A percentile compares a stretch with the other conserved stretches of the same genome.
Evolutionary conservation across 37 sponge, comb jelly and placozoan genomes (phyloP).

Genomic region (Aplysina aerophoba): DNA sequence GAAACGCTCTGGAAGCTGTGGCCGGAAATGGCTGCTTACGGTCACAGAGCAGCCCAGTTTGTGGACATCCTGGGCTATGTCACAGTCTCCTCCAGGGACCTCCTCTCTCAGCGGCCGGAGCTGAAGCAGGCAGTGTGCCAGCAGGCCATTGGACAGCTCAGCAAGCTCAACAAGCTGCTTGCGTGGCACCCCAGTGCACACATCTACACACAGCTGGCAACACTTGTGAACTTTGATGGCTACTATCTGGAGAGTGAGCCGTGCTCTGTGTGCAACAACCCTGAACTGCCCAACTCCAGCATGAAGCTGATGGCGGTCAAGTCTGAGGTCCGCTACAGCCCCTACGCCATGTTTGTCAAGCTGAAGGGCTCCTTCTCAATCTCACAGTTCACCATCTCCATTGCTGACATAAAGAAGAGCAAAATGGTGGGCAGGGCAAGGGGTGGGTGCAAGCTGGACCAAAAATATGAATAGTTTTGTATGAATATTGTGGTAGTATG

Average conservation of each 20-base stretch:
- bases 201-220: constrained; percentile 77
- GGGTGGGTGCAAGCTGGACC: too few species aligned
- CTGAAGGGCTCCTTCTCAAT: constrained; percentile 71
- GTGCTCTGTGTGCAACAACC: constrained; percentile 94
- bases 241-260: constrained; percentile 95
- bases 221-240: constrained; percentile 90
- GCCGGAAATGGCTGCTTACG: constrained; percentile 73
- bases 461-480: too few species aligned
- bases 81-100: constrained; percentile 42
- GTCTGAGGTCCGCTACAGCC: constrained; percentile 81
- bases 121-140: constrained; percentile 47
- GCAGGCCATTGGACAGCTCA: constrained; percentile 72
- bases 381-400: constrained; percentile 64
- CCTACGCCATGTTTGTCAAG: constrained; percentile 84
- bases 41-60: constrained; percentile 88
- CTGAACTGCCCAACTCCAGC: constrained; percentile 74
- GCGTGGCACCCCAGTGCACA: constrained; percentile 81
- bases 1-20: constrained; percentile 81
- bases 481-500: too few species aligned
- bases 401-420: constrained; percentile 80
- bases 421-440: constrained; percentile 77
- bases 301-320: constrained; percentile 77
- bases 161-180: constrained; percentile 67
- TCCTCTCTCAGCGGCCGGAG: background rate
- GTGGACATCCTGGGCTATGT: constrained; percentile 87